These are phyloP conservation scores for Oophaga pumilio DNA, from an alignment of 2,113 vertebrate genomes.

Conservation along the genomic window DNA sequence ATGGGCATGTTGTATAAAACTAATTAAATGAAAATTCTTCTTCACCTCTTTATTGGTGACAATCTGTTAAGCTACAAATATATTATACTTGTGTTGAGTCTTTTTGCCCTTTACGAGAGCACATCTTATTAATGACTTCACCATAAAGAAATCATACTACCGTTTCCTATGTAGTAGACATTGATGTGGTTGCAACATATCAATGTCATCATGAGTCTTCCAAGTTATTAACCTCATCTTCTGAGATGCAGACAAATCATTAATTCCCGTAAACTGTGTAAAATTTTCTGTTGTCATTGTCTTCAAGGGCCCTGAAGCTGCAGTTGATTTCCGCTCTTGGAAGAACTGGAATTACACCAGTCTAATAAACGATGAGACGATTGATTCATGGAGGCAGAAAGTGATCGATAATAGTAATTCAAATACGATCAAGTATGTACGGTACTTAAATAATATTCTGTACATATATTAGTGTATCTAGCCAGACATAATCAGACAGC, in stretches of 20 bases:
- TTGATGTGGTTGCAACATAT: too few relatives aligned
- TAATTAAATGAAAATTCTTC: too few relatives aligned
- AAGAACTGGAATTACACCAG: slow-evolving; percentile 83
- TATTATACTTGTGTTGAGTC: too few relatives aligned
- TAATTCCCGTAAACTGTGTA: not conserved
- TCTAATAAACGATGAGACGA: slow-evolving; percentile 86
- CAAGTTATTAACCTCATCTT: not conserved
- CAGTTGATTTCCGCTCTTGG: slow-evolving; percentile 90
- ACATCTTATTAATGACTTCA: too few relatives aligned
- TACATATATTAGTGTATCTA: not conserved
- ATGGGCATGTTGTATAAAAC: too few relatives aligned
- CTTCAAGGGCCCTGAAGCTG: slow-evolving; percentile 76
- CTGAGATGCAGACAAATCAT: not conserved
- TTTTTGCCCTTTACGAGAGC: too few relatives aligned
- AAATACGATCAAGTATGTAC: slow-evolving; percentile 86
- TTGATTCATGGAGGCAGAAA: slow-evolving; percentile 90
- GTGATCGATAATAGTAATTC: slow-evolving; percentile 85
- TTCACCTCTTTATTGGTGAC: too few relatives aligned
- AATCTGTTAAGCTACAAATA: too few relatives aligned
- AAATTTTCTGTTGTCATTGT: not conserved
- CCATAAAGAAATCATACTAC: too few relatives aligned
- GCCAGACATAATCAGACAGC: not conserved
- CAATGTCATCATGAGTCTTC: not conserved
- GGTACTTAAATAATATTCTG: not conserved
- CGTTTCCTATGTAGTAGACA: too few relatives aligned